Evolutionary conservation across 2,888 invertebrate species (phyloP).

Genomic region (Drosophila lutescens): DNA sequence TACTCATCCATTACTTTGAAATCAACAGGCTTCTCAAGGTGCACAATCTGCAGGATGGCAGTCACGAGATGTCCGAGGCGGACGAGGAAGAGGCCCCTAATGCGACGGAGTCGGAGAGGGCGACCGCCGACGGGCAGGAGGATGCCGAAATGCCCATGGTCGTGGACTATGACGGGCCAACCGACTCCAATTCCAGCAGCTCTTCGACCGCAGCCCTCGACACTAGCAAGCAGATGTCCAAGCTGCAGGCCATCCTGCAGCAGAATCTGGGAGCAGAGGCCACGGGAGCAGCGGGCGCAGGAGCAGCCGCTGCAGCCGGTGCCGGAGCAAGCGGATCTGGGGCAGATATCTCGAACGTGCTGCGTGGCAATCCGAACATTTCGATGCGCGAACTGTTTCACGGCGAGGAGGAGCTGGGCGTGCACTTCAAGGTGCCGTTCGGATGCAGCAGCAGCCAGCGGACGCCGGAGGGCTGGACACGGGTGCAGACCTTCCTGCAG

Average conservation of each 20-base stretch:
- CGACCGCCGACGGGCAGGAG: slow-evolving; percentile 14
- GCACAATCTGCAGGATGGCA: slow-evolving; percentile 87
- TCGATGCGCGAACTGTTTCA: slow-evolving; percentile 92
- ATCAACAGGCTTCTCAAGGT: slow-evolving; percentile 89
- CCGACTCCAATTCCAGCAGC: slow-evolving; percentile 69
- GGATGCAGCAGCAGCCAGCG: slow-evolving; percentile 85
- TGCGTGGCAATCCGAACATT: slow-evolving; percentile 89
- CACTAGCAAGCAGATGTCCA: slow-evolving; percentile 78
- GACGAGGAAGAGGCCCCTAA: slow-evolving; percentile 69
- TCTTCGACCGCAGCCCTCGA: slow-evolving; percentile 64
- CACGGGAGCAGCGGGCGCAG: slow-evolving; percentile 7
- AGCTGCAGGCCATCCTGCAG: slow-evolving; percentile 83
- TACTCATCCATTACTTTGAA: neutral
- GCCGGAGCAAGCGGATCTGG: slow-evolving; percentile 21
- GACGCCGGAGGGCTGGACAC: slow-evolving; percentile 94
- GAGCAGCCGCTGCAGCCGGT: neutral
- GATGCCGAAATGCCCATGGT: slow-evolving; percentile 78
- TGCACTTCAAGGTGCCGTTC: slow-evolving; percentile 90
- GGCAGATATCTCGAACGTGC: slow-evolving; percentile 82
- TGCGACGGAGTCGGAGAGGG: slow-evolving; percentile 23
- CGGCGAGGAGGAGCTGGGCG: slow-evolving; percentile 92
- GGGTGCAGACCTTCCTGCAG: slow-evolving; percentile 91
- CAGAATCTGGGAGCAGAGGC: slow-evolving; percentile 50
- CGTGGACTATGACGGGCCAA: slow-evolving; percentile 82
- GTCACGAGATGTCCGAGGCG: slow-evolving; percentile 81